Percentiles rank a stretch among this genome's conserved stretches.
These are phyloP conservation scores for Falco rusticolus DNA, from an alignment of 2,797 vertebrate species.

Conservation along the genomic window DNA sequence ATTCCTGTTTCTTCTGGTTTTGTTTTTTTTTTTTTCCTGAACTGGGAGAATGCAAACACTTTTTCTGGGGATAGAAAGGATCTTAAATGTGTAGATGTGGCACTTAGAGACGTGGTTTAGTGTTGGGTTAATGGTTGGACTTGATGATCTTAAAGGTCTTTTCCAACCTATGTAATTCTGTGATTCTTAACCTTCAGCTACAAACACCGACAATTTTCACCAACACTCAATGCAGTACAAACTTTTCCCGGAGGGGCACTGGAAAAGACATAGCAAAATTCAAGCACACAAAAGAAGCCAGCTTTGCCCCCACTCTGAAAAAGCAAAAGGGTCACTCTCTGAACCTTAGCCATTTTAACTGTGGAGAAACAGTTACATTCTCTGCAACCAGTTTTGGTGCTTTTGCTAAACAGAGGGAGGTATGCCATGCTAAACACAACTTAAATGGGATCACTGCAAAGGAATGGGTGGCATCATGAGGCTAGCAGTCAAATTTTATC, in stretches of 20 bases:
- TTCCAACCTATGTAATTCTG: too few relatives aligned
- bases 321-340: not conserved
- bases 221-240: not conserved
- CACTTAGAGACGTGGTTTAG: too few relatives aligned
- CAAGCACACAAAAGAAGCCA: not conserved
- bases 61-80: not conserved
- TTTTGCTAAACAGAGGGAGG: not conserved
- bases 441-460: not conserved
- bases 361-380: not conserved
- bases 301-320: not conserved
- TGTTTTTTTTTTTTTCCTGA: not conserved
- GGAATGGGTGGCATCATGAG: not conserved
- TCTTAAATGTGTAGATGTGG: not conserved
- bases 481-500: not conserved
- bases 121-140: too few relatives aligned
- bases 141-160: too few relatives aligned
- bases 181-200: not conserved
- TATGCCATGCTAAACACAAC: not conserved
- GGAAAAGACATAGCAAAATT: not conserved
- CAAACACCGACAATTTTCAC: not conserved
- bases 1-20: not conserved
- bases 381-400: not conserved
- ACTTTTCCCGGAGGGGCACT: not conserved
- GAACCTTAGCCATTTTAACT: not conserved
- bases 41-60: not conserved